Conservation (phyloP, 2,797 vertebrate genomes). For the Hoplostethus mediterraneus region DNA sequence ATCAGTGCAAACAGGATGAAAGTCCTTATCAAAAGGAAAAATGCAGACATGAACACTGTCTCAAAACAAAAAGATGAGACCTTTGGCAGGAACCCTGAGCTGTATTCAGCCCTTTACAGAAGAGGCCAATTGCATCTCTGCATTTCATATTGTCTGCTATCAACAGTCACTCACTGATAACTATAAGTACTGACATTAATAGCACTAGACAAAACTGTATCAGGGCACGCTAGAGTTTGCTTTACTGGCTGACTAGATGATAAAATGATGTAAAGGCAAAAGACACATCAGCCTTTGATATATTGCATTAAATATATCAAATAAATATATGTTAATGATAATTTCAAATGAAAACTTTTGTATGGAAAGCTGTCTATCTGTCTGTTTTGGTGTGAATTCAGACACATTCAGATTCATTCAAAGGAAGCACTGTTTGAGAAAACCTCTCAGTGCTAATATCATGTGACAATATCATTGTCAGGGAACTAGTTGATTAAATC, state of each 20-base stretch:
- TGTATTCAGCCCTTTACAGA: constrained; percentile 30
- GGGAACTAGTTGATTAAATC: constrained; percentile 32
- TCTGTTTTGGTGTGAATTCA: constrained; percentile 44
- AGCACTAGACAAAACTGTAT: constrained; percentile 27
- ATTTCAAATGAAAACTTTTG: background rate
- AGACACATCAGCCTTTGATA: background rate
- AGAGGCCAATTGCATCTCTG: constrained; percentile 61
- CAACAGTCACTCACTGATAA: constrained; percentile 66
- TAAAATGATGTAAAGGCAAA: background rate
- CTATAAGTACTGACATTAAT: constrained; percentile 49
- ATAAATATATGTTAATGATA: background rate
- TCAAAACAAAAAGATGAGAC: constrained; percentile 76
- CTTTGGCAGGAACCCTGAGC: constrained; percentile 69
- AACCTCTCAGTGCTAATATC: constrained; percentile 1
- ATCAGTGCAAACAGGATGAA: constrained; percentile 87
- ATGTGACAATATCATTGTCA: constrained; percentile 1
- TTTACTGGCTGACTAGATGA: background rate
- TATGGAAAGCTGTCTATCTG: background rate
- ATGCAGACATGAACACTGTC: constrained; percentile 80
- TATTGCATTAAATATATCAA: no score
- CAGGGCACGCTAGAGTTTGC: background rate
- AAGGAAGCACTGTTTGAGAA: background rate
- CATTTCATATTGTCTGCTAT: constrained; percentile 72
- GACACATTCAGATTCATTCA: constrained; percentile 22
- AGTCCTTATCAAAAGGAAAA: constrained; percentile 84